phyloP scores from a whole-genome alignment of 2,888 invertebrate species.

The Leucozona laternaria region DNA sequence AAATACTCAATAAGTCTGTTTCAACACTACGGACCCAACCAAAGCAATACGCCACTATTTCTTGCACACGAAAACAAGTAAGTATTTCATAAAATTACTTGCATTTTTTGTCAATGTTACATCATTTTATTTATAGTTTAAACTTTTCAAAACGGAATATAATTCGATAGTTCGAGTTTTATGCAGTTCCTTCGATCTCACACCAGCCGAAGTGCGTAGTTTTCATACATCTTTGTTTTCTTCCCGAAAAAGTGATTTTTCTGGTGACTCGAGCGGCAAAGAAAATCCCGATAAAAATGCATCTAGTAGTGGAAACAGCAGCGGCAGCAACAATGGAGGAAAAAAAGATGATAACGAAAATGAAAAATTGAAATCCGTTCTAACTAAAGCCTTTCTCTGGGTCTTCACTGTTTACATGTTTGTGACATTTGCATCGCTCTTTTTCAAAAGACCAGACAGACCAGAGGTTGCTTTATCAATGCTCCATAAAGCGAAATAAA shows the following conservation, averaged over 20 bases:
- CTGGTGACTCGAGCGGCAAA: not conserved
- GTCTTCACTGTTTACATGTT: slow-evolving; percentile 90
- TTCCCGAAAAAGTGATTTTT: slow-evolving; percentile 13
- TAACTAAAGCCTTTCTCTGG: slow-evolving; percentile 92
- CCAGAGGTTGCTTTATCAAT: slow-evolving; percentile 86
- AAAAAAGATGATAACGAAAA: slow-evolving; percentile 86
- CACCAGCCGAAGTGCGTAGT: slow-evolving; percentile 78
- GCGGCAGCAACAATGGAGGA: slow-evolving; percentile 79
- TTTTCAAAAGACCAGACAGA: slow-evolving; percentile 88
- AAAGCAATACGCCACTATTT: slow-evolving; percentile 1
- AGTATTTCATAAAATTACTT: slow-evolving; percentile 37
- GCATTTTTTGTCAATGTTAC: slow-evolving; percentile 40
- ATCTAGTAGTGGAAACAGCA: slow-evolving; percentile 8
- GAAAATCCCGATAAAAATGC: slow-evolving; percentile 18
- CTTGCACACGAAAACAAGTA: slow-evolving; percentile 64
- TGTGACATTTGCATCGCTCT: slow-evolving; percentile 88
- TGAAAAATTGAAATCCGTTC: slow-evolving; percentile 88
- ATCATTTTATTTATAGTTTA: slow-evolving; percentile 77
- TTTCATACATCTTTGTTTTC: slow-evolving; percentile 76
- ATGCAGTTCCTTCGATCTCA: slow-evolving; percentile 80
- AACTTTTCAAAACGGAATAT: slow-evolving; percentile 80
- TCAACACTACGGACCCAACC: slow-evolving; percentile 22
- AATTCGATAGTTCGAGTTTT: slow-evolving; percentile 80
- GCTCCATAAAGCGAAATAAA: not conserved
- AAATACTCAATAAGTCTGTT: slow-evolving; percentile 41